Evolutionary conservation across 2,888 invertebrate genomes (phyloP).

Genomic region (Piscicola geometra): DNA sequence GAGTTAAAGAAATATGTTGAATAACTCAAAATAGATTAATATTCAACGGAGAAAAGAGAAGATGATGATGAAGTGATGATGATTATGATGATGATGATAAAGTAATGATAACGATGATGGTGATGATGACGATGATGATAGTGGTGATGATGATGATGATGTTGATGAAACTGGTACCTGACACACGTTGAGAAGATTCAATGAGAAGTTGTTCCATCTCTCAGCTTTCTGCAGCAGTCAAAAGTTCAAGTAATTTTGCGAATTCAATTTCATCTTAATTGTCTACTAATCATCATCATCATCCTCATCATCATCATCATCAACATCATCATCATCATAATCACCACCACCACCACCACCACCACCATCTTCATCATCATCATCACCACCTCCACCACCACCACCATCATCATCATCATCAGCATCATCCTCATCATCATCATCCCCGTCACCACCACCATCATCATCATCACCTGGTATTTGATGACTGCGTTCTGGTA

Average conservation of each 20-base stretch:
- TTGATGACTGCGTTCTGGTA: slow-evolving; percentile 78
- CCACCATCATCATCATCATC: slow-evolving; percentile 3
- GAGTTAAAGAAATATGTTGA: no score
- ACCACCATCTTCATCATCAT: background rate
- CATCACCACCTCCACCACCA: background rate
- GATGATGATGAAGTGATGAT: no score
- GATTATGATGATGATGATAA: no score
- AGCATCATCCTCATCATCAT: background rate
- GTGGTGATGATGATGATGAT: slow-evolving; percentile 1
- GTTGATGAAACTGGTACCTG: slow-evolving; percentile 52
- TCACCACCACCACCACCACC: background rate
- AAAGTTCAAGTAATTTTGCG: no score
- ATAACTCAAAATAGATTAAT: no score
- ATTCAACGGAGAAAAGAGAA: no score
- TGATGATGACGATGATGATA: background rate
- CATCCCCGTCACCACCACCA: slow-evolving; percentile 1
- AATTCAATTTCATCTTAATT: no score
- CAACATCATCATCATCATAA: background rate
- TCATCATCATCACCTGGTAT: slow-evolving; percentile 66
- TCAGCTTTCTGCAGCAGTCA: slow-evolving; percentile 72
- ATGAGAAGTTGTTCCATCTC: slow-evolving; percentile 76
- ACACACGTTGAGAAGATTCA: slow-evolving; percentile 81
- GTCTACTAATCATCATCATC: no score
- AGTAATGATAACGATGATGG: background rate
- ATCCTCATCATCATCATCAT: background rate